These are phyloP conservation scores for Leucophenga varia DNA, from an alignment of 1,140 invertebrate species.

Conservation along the genomic window DNA sequence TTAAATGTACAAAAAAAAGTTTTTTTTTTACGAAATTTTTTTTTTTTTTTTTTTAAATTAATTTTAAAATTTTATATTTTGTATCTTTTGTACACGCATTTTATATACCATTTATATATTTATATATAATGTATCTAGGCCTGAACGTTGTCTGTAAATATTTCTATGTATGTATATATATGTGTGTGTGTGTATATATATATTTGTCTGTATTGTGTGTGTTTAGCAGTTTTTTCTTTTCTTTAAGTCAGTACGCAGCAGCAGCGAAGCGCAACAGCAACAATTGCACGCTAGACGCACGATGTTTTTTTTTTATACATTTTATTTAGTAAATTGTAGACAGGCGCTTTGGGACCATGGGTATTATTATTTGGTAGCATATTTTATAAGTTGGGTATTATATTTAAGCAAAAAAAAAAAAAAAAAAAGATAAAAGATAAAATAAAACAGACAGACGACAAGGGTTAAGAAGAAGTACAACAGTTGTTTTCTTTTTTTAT, in stretches of 20 bases:
- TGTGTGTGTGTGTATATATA: constrained; percentile 19
- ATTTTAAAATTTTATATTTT: constrained; percentile 16
- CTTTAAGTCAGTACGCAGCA: too few species aligned
- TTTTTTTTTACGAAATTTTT: constrained; percentile 1
- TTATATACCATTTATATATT: constrained; percentile 37
- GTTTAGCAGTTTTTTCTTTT: too few species aligned
- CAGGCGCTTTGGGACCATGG: too few species aligned
- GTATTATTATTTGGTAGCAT: too few species aligned
- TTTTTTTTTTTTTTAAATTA: constrained; percentile 17
- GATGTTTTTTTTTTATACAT: too few species aligned
- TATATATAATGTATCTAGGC: not conserved
- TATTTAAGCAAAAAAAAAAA: constrained; percentile 19
- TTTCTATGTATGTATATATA: constrained; percentile 25
- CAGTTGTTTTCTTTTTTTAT: not conserved
- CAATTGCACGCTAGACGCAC: too few species aligned
- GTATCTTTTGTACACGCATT: constrained; percentile 49
- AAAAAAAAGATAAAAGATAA: not conserved
- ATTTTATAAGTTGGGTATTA: too few species aligned
- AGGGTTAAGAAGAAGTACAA: not conserved
- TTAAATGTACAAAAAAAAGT: too few species aligned
- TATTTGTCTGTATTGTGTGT: constrained; percentile 1
- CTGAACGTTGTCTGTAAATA: constrained; percentile 14
- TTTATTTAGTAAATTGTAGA: too few species aligned
- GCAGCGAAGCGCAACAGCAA: too few species aligned
- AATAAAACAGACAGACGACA: not conserved